These are phyloP conservation scores for human (Homo sapiens) DNA, from an alignment of 2,113 vertebrate species.

Conservation along the genomic window DNA sequence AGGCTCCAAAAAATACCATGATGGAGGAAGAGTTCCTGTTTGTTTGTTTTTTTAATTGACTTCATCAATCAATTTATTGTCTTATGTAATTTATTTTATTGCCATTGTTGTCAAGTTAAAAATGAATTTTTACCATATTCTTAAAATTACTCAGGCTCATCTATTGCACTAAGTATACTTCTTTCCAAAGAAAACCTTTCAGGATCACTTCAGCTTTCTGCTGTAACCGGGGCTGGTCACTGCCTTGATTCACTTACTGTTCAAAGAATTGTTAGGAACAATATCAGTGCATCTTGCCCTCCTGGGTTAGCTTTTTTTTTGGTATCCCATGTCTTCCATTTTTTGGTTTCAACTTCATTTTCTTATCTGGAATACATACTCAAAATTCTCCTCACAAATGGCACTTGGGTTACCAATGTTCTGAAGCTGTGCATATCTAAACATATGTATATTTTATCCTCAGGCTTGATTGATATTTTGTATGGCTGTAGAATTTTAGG, in stretches of 20 bases:
- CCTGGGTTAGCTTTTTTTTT: background rate
- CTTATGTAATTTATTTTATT: conserved; percentile 1
- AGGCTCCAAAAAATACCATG: too few species aligned
- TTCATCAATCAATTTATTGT: background rate
- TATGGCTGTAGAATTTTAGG: background rate
- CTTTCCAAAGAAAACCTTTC: background rate
- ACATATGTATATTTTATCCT: background rate
- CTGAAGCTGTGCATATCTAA: background rate
- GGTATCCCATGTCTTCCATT: background rate
- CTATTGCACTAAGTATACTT: background rate
- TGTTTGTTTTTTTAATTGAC: background rate
- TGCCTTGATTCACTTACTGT: background rate
- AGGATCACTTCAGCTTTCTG: background rate
- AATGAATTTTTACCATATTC: background rate
- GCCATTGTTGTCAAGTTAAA: background rate
- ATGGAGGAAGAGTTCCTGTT: too few species aligned
- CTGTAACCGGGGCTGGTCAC: background rate
- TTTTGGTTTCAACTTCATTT: background rate
- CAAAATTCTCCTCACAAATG: background rate
- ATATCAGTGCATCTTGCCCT: background rate
- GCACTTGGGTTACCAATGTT: background rate
- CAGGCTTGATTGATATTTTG: background rate
- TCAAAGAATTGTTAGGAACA: background rate
- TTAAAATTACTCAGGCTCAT: background rate
- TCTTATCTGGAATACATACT: background rate